Evolutionary conservation across 1,140 invertebrate genomes (phyloP).

Genomic region (Brachystomella parvula): DNA sequence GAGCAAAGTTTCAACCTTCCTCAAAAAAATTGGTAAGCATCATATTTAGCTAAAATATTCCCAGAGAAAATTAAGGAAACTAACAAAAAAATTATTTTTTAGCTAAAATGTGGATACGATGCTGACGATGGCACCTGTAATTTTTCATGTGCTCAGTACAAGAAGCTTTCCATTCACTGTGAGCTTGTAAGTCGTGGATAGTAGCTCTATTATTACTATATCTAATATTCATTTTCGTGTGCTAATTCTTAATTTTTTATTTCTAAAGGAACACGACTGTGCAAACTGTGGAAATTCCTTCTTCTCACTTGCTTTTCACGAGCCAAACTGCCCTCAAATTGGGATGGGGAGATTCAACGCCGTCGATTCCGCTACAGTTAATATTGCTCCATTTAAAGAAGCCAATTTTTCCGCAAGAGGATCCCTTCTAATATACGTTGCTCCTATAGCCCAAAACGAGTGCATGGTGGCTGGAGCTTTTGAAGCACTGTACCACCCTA

Average conservation of each 20-base stretch:
- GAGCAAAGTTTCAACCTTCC: no score
- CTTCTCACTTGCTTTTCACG: not conserved
- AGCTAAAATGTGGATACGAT: not conserved
- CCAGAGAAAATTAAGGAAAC: no score
- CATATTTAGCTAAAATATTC: no score
- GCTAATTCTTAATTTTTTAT: no score
- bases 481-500: not conserved
- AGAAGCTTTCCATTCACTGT: not conserved
- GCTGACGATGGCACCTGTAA: not conserved
- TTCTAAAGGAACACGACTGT: not conserved
- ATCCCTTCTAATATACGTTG: not conserved
- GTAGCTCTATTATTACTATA: not conserved
- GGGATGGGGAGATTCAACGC: not conserved
- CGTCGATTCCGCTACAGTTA: not conserved
- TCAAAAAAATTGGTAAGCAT: no score
- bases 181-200: not conserved
- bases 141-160: not conserved
- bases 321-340: not conserved
- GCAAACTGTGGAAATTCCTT: not conserved
- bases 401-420: not conserved
- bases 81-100: no score
- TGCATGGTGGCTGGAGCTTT: not conserved
- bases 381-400: not conserved
- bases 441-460: not conserved
- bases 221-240: not conserved